Evolutionary conservation across 2,888 invertebrate genomes (phyloP).

Genomic region (Nomada flava): DNA sequence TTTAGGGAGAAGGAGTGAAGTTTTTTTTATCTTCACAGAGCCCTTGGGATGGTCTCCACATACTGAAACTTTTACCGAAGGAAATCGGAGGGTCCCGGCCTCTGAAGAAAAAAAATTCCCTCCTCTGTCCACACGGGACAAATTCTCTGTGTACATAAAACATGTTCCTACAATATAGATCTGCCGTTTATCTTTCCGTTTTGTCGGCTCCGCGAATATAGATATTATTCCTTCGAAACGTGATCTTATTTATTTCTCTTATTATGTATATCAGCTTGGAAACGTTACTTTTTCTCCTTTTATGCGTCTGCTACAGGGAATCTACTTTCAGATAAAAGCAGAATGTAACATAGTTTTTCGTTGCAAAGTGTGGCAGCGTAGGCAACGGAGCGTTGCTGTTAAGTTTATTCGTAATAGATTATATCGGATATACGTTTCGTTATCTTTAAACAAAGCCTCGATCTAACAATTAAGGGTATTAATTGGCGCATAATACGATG

Average conservation of each 20-base stretch:
- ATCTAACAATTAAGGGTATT: background rate
- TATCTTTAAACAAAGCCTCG: background rate
- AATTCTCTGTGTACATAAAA: slow-evolving; percentile 46
- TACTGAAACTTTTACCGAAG: slow-evolving; percentile 54
- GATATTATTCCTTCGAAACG: background rate
- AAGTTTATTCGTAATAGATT: no score
- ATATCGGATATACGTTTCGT: background rate
- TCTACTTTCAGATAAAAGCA: no score
- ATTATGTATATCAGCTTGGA: background rate
- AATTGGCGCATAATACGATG: background rate
- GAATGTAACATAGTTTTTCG: no score
- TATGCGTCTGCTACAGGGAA: no score
- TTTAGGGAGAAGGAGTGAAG: slow-evolving; percentile 52
- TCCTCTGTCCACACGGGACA: slow-evolving; percentile 47
- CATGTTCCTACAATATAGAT: slow-evolving; percentile 37
- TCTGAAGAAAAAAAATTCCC: slow-evolving; percentile 35
- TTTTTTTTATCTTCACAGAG: slow-evolving; percentile 63
- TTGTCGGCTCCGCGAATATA: background rate
- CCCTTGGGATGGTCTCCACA: slow-evolving; percentile 55
- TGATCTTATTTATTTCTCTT: background rate
- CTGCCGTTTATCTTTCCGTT: slow-evolving; percentile 32
- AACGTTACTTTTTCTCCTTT: background rate
- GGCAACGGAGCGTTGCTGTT: background rate
- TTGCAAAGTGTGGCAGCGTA: background rate
- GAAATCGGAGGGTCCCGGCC: slow-evolving; percentile 33